A percentile compares a stretch with the other conserved stretches of the same genome.
Evolutionary conservation across 2,888 invertebrate species (phyloP).

Genomic region (Diarsia mendica): DNA sequence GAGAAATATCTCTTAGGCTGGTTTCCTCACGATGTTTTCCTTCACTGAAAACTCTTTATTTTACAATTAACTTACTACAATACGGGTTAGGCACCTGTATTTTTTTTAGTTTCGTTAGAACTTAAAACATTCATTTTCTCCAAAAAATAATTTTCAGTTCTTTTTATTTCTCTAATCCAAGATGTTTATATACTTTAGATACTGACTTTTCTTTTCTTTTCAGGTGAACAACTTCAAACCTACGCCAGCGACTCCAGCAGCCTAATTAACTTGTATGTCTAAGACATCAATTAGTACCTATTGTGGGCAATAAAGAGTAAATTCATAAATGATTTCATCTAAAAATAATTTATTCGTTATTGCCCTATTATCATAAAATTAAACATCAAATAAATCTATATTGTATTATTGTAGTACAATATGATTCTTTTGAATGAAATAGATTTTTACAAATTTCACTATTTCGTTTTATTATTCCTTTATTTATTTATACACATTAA

Average conservation of each 20-base stretch:
- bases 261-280: background rate
- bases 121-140: background rate
- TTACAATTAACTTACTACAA: background rate
- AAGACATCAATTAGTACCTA: background rate
- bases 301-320: background rate
- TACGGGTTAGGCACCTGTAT: too few species aligned
- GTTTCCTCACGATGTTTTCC: too few species aligned
- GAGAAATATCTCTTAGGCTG: too few species aligned
- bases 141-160: background rate
- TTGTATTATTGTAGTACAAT: slow-evolving; percentile 2
- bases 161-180: background rate
- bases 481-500: background rate
- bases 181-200: background rate
- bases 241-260: background rate
- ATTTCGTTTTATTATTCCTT: slow-evolving; percentile 7
- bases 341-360: background rate
- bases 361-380: background rate
- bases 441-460: background rate
- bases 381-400: slow-evolving; percentile 8
- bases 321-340: background rate
- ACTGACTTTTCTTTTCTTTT: slow-evolving; percentile 13
- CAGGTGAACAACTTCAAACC: background rate
- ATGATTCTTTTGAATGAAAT: slow-evolving; percentile 12
- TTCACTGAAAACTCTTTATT: background rate
- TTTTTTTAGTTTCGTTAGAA: background rate